phyloP scores from a whole-genome alignment of 2,888 invertebrate genomes.

The Endotricha flammealis region DNA sequence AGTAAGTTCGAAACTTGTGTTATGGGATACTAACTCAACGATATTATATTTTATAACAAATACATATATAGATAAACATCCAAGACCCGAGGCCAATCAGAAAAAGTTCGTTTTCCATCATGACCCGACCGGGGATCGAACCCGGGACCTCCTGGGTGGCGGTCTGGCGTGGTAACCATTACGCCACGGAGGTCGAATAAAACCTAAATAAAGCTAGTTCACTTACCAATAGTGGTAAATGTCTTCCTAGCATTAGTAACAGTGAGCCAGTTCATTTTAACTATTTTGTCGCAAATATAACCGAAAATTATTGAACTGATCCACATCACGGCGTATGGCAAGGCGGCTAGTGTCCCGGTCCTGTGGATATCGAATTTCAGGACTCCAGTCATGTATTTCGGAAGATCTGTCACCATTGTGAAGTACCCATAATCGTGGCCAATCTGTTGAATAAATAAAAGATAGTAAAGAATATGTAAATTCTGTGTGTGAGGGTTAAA shows the following conservation, averaged over 20 bases:
- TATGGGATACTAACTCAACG: no score
- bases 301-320: slow-evolving; percentile 81
- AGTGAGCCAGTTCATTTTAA: slow-evolving; percentile 76
- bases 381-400: slow-evolving; percentile 83
- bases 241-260: slow-evolving; percentile 80
- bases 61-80: no score
- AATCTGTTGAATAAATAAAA: slow-evolving; percentile 41
- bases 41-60: no score
- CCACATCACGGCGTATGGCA: slow-evolving; percentile 84
- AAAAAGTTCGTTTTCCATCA: no score
- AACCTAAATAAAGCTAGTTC: no score
- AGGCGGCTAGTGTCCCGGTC: slow-evolving; percentile 80
- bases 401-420: slow-evolving; percentile 84
- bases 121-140: no score
- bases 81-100: no score
- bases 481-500: no score
- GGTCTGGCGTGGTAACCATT: no score
- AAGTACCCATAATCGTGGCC: slow-evolving; percentile 86
- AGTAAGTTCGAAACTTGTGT: no score
- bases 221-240: slow-evolving; percentile 82
- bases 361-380: slow-evolving; percentile 81
- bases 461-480: not conserved
- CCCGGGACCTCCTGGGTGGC: no score
- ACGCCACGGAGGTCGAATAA: no score
- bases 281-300: slow-evolving; percentile 83